Percentiles rank a stretch among this genome's conserved stretches.
Conservation (phyloP, 2,797 vertebrate species). For the Platyrinchus mystaceus region DNA sequence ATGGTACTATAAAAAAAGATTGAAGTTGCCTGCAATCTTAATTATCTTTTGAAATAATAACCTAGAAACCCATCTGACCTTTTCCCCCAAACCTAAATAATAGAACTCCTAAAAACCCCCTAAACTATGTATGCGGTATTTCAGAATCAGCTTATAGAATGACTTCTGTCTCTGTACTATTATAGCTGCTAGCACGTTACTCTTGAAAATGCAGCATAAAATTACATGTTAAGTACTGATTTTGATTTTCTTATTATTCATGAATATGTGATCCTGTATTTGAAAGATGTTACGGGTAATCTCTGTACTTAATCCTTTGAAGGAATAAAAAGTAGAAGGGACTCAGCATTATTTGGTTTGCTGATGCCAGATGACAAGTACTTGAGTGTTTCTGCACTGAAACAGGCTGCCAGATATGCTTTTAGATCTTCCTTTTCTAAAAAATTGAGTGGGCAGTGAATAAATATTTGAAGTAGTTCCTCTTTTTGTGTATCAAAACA, state of each 20-base stretch:
- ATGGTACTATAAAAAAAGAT: neutral
- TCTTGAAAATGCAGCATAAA: neutral
- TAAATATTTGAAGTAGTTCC: constrained; percentile 2
- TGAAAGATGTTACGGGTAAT: neutral
- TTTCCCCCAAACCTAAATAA: neutral
- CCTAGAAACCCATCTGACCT: neutral
- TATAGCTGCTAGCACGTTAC: neutral
- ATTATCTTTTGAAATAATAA: neutral
- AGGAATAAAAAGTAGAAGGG: neutral
- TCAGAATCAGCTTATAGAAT: neutral
- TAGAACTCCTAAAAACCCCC: neutral
- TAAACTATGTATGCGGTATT: neutral
- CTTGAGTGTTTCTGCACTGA: neutral
- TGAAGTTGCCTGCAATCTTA: neutral
- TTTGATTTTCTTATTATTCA: neutral
- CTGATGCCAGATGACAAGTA: constrained; percentile 1
- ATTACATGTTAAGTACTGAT: neutral
- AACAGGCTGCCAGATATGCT: neutral
- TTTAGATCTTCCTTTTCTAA: constrained; percentile 1
- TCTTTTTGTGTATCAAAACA: neutral
- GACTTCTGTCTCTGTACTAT: neutral
- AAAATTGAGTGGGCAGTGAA: neutral
- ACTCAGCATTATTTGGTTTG: neutral
- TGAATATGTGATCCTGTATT: neutral
- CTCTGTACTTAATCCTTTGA: constrained; percentile 14